Evolutionary conservation across 2,113 vertebrate genomes (phyloP).

Genomic region (Hippocampus zosterae): DNA sequence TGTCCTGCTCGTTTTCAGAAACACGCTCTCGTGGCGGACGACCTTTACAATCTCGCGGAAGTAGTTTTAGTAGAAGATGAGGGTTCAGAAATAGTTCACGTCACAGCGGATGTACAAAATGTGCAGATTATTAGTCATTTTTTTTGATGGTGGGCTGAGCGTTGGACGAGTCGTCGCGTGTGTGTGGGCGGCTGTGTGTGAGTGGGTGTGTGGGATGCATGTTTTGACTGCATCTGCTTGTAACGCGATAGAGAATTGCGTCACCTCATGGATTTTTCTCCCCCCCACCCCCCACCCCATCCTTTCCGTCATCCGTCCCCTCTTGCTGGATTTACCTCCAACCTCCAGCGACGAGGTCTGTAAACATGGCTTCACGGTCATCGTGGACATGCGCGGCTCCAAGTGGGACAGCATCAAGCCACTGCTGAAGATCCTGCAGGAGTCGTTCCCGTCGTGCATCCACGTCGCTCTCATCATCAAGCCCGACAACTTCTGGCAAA

Average conservation of each 20-base stretch:
- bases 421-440: conserved; percentile 96
- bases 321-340: conserved; percentile 49
- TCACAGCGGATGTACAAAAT: conserved; percentile 22
- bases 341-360: conserved; percentile 88
- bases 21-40: conserved; percentile 5
- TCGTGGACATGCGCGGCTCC: conserved; percentile 99
- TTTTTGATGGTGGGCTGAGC: conserved; percentile 1
- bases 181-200: conserved; percentile 6
- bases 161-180: conserved; percentile 7
- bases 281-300: conserved; percentile 22
- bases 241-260: conserved; percentile 55
- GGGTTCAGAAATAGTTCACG: background rate
- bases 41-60: background rate
- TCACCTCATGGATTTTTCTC: conserved; percentile 58
- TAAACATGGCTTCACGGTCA: conserved; percentile 98
- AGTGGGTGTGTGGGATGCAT: conserved; percentile 25
- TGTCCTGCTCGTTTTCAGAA: conserved; percentile 35
- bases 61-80: background rate
- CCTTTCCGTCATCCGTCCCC: conserved; percentile 48
- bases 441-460: conserved; percentile 96
- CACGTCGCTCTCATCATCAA: conserved; percentile 99
- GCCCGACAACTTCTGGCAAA: conserved; percentile 99
- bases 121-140: conserved; percentile 29
- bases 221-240: conserved; percentile 42
- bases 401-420: conserved; percentile 99